These are phyloP conservation scores for Muscicapa comitata DNA, from an alignment of 2,797 vertebrate species.

Conservation along the genomic window DNA sequence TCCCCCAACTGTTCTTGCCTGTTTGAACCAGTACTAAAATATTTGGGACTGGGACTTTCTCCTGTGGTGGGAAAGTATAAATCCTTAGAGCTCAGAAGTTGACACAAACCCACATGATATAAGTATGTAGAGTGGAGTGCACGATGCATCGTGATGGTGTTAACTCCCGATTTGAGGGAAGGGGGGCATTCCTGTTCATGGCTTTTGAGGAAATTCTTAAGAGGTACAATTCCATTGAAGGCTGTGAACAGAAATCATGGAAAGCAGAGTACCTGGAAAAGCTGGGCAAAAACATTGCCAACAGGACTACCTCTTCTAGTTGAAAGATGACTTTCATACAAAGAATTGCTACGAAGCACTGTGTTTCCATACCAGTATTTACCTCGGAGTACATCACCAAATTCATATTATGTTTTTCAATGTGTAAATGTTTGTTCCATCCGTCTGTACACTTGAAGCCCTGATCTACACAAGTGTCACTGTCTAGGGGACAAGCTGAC, in stretches of 20 bases:
- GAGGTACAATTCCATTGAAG: not conserved
- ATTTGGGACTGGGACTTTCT: not conserved
- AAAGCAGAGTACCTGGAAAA: not conserved
- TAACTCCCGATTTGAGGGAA: not conserved
- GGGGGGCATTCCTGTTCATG: fast-evolving
- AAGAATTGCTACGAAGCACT: not conserved
- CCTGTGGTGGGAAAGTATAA: not conserved
- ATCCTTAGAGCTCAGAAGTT: not conserved
- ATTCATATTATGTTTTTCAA: not conserved
- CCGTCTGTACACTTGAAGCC: not conserved
- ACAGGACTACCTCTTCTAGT: not conserved
- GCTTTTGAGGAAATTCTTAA: not conserved
- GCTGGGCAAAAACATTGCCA: not conserved
- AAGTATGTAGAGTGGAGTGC: not conserved
- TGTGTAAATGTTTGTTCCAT: not conserved
- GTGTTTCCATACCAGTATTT: not conserved
- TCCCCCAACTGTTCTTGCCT: not conserved
- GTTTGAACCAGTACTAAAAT: not conserved
- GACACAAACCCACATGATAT: not conserved
- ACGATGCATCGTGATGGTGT: fast-evolving
- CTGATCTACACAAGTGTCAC: not conserved
- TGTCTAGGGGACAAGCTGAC: not conserved
- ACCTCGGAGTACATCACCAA: not conserved
- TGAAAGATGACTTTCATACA: not conserved
- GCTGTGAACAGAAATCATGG: not conserved